Evolutionary conservation across 2,888 invertebrate genomes (phyloP).

Genomic region (Leucophenga maculata): DNA sequence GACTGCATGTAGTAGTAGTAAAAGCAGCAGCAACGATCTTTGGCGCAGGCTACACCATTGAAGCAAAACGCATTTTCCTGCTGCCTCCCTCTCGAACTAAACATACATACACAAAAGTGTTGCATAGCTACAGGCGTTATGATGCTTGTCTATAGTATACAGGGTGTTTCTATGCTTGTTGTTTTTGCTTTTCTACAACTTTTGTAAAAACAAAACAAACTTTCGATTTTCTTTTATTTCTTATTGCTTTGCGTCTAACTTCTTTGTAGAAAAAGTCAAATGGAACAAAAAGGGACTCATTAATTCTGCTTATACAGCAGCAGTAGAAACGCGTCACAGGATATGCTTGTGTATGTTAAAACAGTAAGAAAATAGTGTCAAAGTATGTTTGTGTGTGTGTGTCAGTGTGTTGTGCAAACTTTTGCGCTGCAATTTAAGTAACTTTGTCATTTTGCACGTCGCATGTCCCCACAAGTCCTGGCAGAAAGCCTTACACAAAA

Average conservation of each 20-base stretch:
- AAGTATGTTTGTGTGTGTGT: conserved; percentile 37
- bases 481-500: neutral
- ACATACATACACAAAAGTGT: conserved; percentile 33
- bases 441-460: conserved; percentile 56
- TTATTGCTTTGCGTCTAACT: neutral
- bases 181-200: conserved; percentile 37
- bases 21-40: conserved; percentile 13
- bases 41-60: neutral
- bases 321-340: conserved; percentile 17
- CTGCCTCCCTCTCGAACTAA: too few relatives aligned
- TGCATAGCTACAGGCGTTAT: conserved; percentile 39
- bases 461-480: conserved; percentile 21
- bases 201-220: conserved; percentile 30
- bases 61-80: neutral
- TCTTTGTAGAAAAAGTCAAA: conserved; percentile 9
- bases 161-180: neutral
- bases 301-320: conserved; percentile 48
- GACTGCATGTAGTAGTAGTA: conserved; percentile 24
- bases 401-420: conserved; percentile 35
- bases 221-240: conserved; percentile 13
- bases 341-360: neutral
- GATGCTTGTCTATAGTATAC: too few relatives aligned
- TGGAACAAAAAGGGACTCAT: conserved; percentile 42
- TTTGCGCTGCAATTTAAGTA: conserved; percentile 59
- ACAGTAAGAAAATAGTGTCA: conserved; percentile 23